These are phyloP conservation scores for Dendrocincla tyrannina DNA, from an alignment of 2,797 vertebrate genomes.

Conservation along the genomic window DNA sequence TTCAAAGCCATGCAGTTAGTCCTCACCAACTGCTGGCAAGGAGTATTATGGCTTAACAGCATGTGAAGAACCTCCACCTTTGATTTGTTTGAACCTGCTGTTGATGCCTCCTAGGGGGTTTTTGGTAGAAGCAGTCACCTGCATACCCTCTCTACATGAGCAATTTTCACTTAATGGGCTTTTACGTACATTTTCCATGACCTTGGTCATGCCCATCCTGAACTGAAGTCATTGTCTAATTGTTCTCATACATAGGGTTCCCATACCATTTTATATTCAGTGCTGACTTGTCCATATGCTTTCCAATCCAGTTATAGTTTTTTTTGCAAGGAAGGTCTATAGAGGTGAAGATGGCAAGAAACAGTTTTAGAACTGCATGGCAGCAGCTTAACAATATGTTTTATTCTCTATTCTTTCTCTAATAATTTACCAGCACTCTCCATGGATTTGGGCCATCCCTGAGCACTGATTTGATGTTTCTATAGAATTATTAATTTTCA, in stretches of 20 bases:
- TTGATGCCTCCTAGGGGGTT: rapidly evolving
- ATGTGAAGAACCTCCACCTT: not conserved
- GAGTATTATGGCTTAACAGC: not conserved
- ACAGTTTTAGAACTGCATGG: not conserved
- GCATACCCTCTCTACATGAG: not conserved
- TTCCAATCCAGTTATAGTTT: not conserved
- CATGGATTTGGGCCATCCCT: not conserved
- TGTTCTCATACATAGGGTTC: not conserved
- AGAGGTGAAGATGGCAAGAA: not conserved
- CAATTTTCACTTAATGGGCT: not conserved
- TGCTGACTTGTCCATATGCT: not conserved
- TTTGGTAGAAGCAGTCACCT: not conserved
- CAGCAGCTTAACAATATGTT: not conserved
- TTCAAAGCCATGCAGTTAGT: not conserved
- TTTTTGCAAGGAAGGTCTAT: not conserved
- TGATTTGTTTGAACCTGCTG: not conserved
- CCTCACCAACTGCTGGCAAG: not conserved
- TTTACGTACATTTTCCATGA: not conserved
- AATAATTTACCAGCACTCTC: not conserved
- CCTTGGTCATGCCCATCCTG: not conserved
- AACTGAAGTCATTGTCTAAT: not conserved
- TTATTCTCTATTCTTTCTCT: not conserved
- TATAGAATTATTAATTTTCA: not conserved
- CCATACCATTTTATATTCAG: not conserved
- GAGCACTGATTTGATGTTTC: not conserved